Base-by-base conservation (phyloP, 2,888 invertebrate species). In the Drosophila anceps region DNA sequence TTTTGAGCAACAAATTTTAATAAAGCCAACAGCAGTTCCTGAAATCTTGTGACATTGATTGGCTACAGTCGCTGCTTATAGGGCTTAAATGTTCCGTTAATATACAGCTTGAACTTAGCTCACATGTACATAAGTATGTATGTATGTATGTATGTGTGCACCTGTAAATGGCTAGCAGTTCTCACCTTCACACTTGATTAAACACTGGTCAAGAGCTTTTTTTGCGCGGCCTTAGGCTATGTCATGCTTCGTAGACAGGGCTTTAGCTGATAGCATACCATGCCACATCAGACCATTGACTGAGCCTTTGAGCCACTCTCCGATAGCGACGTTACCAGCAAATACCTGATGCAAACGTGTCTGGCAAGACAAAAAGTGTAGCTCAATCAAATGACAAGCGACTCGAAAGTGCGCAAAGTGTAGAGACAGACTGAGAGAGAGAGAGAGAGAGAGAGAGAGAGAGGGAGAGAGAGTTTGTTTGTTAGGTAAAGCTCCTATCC, bases 291-390 rank as follows among this genome's bases (percentile, higher is more conserved):
- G 12, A 41, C 8, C 27, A 29, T 10, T 39, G 9, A n/a, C 10
- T 76, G 53, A 76, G 76, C 76, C 71, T 58, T 72, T 68, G 37
- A 68, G 76, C 64, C 46, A 58, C 50, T 64, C 50, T 61, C 48
- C 50, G 72, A 76, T 68, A 67, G 57, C 64, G 58, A 37, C 18
- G 24, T 31, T 24, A 27, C n/a, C 62, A 44, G 67, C 54, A 53
- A 69, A 66, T 71, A 68, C 35, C 55, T 46, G 44, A 66, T 69
- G 63, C 54, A 64, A 69, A 81, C 81, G 81, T 81, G 81, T 59
- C 67, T 73, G 69, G 75, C 81, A 80, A 60, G 43, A 29, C 62
- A 53, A 73, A 77, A 41, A 24, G n/a, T 5, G 15, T 18, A 44
- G 46, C 39, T 29, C 13, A 67, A 44, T 31, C 29, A 31, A 29